phyloP scores from a whole-genome alignment of 2,797 vertebrate species.

The Oreochromis grahami region DNA sequence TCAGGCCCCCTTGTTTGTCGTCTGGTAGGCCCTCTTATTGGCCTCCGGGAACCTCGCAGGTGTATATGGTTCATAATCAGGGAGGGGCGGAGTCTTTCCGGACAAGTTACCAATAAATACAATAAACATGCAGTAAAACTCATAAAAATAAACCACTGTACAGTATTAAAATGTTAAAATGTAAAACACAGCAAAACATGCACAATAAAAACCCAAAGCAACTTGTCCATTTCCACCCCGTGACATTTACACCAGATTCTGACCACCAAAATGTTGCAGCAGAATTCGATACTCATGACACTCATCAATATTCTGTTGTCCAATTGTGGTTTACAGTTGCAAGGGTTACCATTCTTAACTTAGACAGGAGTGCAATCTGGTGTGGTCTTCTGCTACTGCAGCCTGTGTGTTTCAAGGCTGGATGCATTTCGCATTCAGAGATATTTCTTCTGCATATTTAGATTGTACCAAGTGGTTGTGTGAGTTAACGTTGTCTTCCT shows the following conservation, averaged over 20 bases:
- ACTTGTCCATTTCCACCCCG: too few species aligned
- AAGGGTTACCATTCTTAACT: background rate
- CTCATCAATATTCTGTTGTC: background rate
- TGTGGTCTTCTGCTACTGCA: background rate
- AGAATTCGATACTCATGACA: background rate
- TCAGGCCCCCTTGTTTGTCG: too few species aligned
- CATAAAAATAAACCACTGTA: too few species aligned
- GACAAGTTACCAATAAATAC: too few species aligned
- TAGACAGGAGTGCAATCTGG: background rate
- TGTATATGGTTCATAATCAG: too few species aligned
- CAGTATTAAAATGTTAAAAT: too few species aligned
- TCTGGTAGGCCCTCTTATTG: too few species aligned
- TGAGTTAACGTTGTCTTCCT: background rate
- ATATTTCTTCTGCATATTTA: background rate
- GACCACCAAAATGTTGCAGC: background rate
- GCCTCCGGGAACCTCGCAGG: too few species aligned
- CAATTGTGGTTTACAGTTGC: background rate
- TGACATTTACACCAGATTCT: background rate
- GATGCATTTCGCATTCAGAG: background rate
- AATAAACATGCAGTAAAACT: too few species aligned
- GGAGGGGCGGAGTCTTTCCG: too few species aligned
- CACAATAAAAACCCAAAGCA: too few species aligned
- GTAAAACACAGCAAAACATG: too few species aligned
- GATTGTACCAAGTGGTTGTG: background rate
- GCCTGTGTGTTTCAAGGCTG: background rate